These are phyloP conservation scores for Chaenocephalus aceratus DNA, from an alignment of 2,113 vertebrate genomes.

Conservation along the genomic window DNA sequence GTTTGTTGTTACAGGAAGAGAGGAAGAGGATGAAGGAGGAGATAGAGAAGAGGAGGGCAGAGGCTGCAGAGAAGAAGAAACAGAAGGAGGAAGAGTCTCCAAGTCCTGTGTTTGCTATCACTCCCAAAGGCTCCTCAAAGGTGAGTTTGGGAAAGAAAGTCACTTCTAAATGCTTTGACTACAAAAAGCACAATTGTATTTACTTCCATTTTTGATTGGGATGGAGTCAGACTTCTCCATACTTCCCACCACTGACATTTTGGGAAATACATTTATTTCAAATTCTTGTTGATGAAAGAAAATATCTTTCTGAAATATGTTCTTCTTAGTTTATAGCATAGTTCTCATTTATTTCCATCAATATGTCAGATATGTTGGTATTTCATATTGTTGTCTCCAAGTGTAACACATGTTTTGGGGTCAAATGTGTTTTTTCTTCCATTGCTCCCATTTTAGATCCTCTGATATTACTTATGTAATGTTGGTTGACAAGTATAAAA, in stretches of 20 bases:
- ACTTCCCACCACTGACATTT: background rate
- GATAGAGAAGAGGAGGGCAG: constrained; percentile 94
- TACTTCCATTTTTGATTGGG: background rate
- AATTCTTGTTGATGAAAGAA: background rate
- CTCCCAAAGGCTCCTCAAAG: constrained; percentile 94
- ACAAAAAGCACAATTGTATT: background rate
- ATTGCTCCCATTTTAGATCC: background rate
- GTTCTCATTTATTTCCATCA: background rate
- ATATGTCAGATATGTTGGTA: background rate
- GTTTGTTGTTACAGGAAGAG: constrained; percentile 87
- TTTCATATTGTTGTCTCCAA: background rate
- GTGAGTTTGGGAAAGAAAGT: constrained; percentile 70
- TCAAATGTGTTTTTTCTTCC: background rate
- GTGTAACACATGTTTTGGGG: background rate
- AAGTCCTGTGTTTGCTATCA: constrained; percentile 90
- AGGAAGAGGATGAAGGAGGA: constrained; percentile 95
- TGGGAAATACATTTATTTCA: background rate
- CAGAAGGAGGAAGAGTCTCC: constrained; percentile 87
- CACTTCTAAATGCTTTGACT: background rate
- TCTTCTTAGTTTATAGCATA: background rate
- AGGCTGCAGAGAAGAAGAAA: constrained; percentile 98
- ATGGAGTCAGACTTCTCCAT: background rate
- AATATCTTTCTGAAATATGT: background rate
- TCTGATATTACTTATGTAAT: background rate
- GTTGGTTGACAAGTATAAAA: constrained; percentile 1